Evolutionary conservation across 2,797 vertebrate species (phyloP), one percentile per base, ranked within the genome.

Genomic region (Tapirus indicus): DNA sequence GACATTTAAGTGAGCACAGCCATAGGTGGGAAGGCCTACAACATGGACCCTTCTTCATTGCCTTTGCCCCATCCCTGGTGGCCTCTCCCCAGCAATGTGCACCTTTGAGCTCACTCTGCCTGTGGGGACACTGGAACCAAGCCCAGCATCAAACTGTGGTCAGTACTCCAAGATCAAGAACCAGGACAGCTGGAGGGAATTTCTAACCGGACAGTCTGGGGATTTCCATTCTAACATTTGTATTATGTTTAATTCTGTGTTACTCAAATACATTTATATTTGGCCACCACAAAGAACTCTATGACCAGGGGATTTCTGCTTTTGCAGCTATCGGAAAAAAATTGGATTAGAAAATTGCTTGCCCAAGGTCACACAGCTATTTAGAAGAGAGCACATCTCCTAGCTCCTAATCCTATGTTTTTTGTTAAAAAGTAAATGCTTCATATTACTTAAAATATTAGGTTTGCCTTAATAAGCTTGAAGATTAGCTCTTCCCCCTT

Each of bases 171-270:
- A 87, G 27, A 90, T 10, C 58, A 68, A 66, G 54, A 93, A 77
- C 8, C 6, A 71, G 64, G 72, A 91, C 69, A 54, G 52, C 17
- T 91, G 75, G 56, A 95, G 82, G 69, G 75, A 96, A 91, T 97
- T 97, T 95, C 82, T 97, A 27, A 91, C 56, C 27, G 54, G 75
- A 41, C n/a, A 91, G 60, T 87, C 44, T 97, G 96, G 97, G 97
- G 86, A 79, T 98, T 98, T 97, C 97, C 97, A 94, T 71, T 35
- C 54, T 86, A 83, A 88, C 23, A 41, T 86, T 77, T 95, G 20
- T 75, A 47, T 88, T 91, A 56, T 85, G 14, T 64, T 92, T 64
- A 95, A 87, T 72, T 92, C 47, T 56, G 1, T 62, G 35, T 90
- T 96, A 68, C 44, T 95, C 38, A 90, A 77, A 82, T 62, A 23